Percentiles rank a stretch among this genome's conserved stretches.
Conservation (phyloP, 2,888 invertebrate species). For the Fragum sueziense region DNA sequence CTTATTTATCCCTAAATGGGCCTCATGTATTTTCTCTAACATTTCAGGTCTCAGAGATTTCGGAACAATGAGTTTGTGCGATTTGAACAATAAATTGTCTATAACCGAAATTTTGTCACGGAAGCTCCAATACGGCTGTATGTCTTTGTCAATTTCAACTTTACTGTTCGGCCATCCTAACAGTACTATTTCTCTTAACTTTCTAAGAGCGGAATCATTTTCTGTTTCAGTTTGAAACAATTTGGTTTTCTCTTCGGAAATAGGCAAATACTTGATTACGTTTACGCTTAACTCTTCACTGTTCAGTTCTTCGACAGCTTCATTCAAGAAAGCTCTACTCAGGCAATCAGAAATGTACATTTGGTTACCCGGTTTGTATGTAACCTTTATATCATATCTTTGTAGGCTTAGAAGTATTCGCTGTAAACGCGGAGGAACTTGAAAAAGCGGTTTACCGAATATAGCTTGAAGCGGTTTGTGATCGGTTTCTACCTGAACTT, state of each 20-base stretch:
- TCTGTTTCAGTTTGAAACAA: slow-evolving; percentile 27
- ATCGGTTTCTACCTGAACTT: slow-evolving; percentile 33
- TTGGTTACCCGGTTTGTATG: slow-evolving; percentile 34
- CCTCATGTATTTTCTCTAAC: slow-evolving; percentile 38
- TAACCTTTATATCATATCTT: slow-evolving; percentile 35
- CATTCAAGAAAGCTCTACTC: slow-evolving; percentile 23
- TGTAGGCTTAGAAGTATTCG: slow-evolving; percentile 36
- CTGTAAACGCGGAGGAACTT: slow-evolving; percentile 40
- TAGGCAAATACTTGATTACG: slow-evolving; percentile 21
- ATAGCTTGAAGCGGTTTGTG: slow-evolving; percentile 39
- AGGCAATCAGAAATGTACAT: slow-evolving; percentile 41
- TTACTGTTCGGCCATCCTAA: slow-evolving; percentile 34
- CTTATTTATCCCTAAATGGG: slow-evolving; percentile 35
- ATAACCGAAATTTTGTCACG: slow-evolving; percentile 48
- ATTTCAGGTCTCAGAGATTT: slow-evolving; percentile 32
- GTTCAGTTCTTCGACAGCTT: slow-evolving; percentile 16
- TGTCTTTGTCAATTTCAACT: not conserved
- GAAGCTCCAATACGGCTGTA: slow-evolving; percentile 47
- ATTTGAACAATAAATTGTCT: slow-evolving; percentile 13
- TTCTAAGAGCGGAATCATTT: slow-evolving; percentile 7
- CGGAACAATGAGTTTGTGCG: slow-evolving; percentile 30
- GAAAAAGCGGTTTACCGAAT: slow-evolving; percentile 23
- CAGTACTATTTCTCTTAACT: not conserved
- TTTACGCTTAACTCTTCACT: slow-evolving; percentile 20
- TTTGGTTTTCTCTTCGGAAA: slow-evolving; percentile 17